Evolutionary conservation across 2,797 vertebrate species (phyloP).

Genomic region (Catostomus latipinnis): DNA sequence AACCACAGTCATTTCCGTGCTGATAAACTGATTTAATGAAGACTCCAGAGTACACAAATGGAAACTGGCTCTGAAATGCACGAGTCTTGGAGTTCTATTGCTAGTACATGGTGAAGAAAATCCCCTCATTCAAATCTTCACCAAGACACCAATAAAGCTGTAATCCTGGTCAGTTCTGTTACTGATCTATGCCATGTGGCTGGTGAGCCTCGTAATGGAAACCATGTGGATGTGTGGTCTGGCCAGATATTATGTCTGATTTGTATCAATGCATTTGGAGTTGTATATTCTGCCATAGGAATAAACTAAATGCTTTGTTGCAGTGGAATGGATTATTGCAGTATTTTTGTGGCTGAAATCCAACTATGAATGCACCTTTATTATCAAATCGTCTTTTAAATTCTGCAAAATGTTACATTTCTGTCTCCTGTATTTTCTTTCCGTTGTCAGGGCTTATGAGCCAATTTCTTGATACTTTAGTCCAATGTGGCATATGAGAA

Average conservation of each 20-base stretch:
- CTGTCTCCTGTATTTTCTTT: background rate
- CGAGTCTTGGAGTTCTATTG: background rate
- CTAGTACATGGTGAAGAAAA: slow-evolving; percentile 40
- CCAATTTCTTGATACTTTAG: slow-evolving; percentile 1
- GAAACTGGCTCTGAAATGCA: slow-evolving; percentile 31
- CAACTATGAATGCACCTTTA: slow-evolving; percentile 13
- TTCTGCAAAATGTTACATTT: slow-evolving; percentile 39
- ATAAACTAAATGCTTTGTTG: slow-evolving; percentile 57
- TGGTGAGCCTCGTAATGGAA: slow-evolving; percentile 46
- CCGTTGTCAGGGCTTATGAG: background rate
- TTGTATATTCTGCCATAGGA: slow-evolving; percentile 39
- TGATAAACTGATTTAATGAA: slow-evolving; percentile 47
- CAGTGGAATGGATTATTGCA: slow-evolving; percentile 57
- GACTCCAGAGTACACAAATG: slow-evolving; percentile 43
- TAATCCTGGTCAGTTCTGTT: slow-evolving; percentile 33
- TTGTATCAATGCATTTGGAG: slow-evolving; percentile 58
- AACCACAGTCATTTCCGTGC: slow-evolving; percentile 44
- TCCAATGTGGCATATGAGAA: slow-evolving; percentile 24
- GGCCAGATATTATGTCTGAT: slow-evolving; percentile 64
- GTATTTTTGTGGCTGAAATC: slow-evolving; percentile 32
- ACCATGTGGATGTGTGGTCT: slow-evolving; percentile 49
- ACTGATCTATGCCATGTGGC: slow-evolving; percentile 53
- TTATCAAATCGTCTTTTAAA: slow-evolving; percentile 33
- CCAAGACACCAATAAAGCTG: slow-evolving; percentile 45
- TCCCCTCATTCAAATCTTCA: slow-evolving; percentile 31